Percentiles rank a stretch among this genome's conserved stretches.
These are phyloP conservation scores for Hexactinellida sp. DNA, from an alignment of 37 sponge, comb jelly and placozoan species.

Conservation along the genomic window DNA sequence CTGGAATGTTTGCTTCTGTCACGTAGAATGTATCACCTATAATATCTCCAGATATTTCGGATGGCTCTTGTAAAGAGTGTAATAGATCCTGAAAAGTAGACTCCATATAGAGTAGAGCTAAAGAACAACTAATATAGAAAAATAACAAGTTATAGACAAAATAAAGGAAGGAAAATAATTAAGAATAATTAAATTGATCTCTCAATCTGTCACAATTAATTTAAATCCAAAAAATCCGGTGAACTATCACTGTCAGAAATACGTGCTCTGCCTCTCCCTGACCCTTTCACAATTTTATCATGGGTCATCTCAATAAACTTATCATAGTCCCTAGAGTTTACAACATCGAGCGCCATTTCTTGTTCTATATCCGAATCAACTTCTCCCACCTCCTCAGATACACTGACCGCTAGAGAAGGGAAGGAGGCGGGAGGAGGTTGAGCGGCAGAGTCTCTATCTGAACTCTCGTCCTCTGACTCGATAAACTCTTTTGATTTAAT, in stretches of 20 bases:
- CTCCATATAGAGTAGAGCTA: not conserved
- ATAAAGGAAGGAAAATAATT: too few relatives aligned
- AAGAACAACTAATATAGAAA: too few relatives aligned
- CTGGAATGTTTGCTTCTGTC: slow-evolving; percentile 36
- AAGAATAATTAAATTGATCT: too few relatives aligned
- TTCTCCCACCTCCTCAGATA: too few relatives aligned
- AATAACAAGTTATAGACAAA: too few relatives aligned
- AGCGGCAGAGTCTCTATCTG: not conserved
- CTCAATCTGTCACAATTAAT: too few relatives aligned
- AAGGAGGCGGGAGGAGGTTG: too few relatives aligned
- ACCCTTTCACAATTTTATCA: not conserved
- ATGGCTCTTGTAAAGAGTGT: not conserved
- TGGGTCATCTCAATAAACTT: not conserved
- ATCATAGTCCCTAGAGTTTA: too few relatives aligned
- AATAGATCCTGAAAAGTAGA: not conserved
- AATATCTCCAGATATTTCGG: not conserved
- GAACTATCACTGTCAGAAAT: not conserved
- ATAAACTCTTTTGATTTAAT: slow-evolving; percentile 5
- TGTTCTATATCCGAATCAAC: too few relatives aligned
- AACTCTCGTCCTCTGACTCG: not conserved
- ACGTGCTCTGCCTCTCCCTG: not conserved
- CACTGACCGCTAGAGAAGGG: not conserved
- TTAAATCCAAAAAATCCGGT: not conserved
- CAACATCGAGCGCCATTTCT: too few relatives aligned
- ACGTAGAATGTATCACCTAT: not conserved